A percentile compares a stretch with the other conserved stretches of the same genome.
Conservation (phyloP, 2,888 invertebrate species). For the Lacanobia wlatinum region DNA sequence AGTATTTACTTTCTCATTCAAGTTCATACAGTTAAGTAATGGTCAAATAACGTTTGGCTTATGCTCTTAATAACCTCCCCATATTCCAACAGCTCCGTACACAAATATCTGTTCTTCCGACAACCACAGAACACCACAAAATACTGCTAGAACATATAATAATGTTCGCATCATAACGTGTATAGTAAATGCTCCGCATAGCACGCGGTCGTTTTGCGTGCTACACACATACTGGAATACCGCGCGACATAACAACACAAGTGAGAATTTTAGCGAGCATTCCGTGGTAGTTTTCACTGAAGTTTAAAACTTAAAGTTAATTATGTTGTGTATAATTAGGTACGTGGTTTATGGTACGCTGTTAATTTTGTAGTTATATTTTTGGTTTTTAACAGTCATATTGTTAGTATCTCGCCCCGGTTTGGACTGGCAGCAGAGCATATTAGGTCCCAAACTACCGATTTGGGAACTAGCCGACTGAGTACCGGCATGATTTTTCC, state of each 20-base stretch:
- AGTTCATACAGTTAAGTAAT: too few species aligned
- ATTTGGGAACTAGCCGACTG: too few species aligned
- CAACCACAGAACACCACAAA: background rate
- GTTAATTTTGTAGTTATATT: background rate
- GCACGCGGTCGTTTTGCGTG: slow-evolving; percentile 17
- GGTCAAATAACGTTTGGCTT: too few species aligned
- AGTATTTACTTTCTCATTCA: too few species aligned
- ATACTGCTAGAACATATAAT: slow-evolving; percentile 1
- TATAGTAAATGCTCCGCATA: slow-evolving; percentile 8
- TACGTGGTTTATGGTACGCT: background rate
- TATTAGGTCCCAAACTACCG: too few species aligned
- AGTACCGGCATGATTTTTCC: too few species aligned
- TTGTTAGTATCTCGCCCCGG: too few species aligned
- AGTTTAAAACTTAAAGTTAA: background rate
- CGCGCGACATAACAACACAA: background rate
- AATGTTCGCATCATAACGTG: slow-evolving; percentile 9
- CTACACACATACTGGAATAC: slow-evolving; percentile 1
- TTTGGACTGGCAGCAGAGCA: too few species aligned
- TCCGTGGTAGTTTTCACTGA: background rate
- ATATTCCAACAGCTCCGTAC: background rate
- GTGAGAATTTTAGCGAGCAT: background rate
- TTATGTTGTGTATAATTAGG: background rate
- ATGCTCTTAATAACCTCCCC: too few species aligned
- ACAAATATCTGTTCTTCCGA: background rate
- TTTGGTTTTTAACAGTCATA: background rate